phyloP scores from a whole-genome alignment of 2,888 invertebrate species.

The Xylota segnis region DNA sequence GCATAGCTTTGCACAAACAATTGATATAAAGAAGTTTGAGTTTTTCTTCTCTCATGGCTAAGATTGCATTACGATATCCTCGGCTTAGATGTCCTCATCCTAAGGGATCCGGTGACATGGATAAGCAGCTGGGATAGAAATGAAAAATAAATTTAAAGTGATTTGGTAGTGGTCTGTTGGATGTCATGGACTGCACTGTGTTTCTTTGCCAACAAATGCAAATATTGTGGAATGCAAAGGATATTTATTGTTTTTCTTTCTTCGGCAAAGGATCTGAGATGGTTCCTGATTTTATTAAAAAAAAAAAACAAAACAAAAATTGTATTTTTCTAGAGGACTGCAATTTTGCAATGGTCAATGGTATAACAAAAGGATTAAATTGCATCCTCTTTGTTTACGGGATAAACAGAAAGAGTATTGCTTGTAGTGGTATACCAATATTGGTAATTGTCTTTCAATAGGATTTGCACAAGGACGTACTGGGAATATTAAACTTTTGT shows the following conservation, averaged over 20 bases:
- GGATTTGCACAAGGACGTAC: no score
- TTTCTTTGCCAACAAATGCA: not conserved
- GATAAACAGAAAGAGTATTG: conserved; percentile 1
- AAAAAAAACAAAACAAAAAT: not conserved
- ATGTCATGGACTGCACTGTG: not conserved
- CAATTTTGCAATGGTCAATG: conserved; percentile 7
- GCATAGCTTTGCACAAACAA: conserved; percentile 35
- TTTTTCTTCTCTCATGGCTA: not conserved
- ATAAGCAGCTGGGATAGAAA: conserved; percentile 25
- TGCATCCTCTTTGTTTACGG: not conserved
- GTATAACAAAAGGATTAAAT: conserved; percentile 13
- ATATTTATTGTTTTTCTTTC: conserved; percentile 17
- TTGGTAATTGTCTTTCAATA: not conserved
- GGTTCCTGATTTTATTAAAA: not conserved
- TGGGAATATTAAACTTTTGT: no score
- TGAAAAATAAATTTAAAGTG: not conserved
- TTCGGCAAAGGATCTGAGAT: not conserved
- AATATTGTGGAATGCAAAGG: not conserved
- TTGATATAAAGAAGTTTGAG: conserved; percentile 21
- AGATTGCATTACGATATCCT: conserved; percentile 4
- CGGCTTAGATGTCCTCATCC: not conserved
- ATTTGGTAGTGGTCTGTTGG: conserved; percentile 15
- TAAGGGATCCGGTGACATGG: not conserved
- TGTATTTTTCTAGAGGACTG: conserved; percentile 4
- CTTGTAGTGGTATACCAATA: not conserved